Conservation (phyloP, 2,888 invertebrate genomes). For the Drosophila tripunctata region DNA sequence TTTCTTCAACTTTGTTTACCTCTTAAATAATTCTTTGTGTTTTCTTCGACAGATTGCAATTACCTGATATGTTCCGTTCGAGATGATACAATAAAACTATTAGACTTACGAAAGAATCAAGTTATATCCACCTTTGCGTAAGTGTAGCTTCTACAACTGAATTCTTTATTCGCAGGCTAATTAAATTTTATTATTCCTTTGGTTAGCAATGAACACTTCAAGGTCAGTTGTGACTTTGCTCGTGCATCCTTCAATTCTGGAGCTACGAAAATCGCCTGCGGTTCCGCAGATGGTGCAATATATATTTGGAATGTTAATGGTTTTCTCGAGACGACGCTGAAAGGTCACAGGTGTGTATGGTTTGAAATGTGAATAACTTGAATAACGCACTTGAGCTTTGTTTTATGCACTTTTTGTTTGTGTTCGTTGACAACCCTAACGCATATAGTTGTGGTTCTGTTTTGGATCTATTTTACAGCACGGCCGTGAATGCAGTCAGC, state of each 20-base stretch:
- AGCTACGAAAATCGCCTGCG: slow-evolving; percentile 94
- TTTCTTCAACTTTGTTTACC: too few species aligned
- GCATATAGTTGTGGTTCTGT: slow-evolving; percentile 69
- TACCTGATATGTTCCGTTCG: slow-evolving; percentile 96
- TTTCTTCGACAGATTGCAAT: slow-evolving; percentile 89
- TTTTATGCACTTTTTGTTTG: slow-evolving; percentile 12
- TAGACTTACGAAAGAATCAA: slow-evolving; percentile 97
- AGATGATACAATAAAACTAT: slow-evolving; percentile 96
- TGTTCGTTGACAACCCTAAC: slow-evolving; percentile 42
- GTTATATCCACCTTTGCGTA: slow-evolving; percentile 96
- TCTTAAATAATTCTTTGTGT: neutral
- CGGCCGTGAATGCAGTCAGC: slow-evolving; percentile 93
- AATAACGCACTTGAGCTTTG: too few species aligned
- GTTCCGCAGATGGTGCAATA: slow-evolving; percentile 95
- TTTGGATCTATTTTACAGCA: slow-evolving; percentile 86
- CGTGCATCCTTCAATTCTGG: slow-evolving; percentile 96
- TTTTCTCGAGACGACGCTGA: slow-evolving; percentile 90
- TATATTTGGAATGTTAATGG: slow-evolving; percentile 95
- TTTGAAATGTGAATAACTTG: neutral
- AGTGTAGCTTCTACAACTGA: slow-evolving; percentile 75
- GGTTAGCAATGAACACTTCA: slow-evolving; percentile 95
- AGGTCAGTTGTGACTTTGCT: slow-evolving; percentile 97
- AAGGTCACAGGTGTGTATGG: slow-evolving; percentile 89
- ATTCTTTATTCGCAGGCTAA: neutral
- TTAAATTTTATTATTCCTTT: neutral